Conservation (phyloP, 2,888 invertebrate genomes). For the Keiferia lycopersicella region DNA sequence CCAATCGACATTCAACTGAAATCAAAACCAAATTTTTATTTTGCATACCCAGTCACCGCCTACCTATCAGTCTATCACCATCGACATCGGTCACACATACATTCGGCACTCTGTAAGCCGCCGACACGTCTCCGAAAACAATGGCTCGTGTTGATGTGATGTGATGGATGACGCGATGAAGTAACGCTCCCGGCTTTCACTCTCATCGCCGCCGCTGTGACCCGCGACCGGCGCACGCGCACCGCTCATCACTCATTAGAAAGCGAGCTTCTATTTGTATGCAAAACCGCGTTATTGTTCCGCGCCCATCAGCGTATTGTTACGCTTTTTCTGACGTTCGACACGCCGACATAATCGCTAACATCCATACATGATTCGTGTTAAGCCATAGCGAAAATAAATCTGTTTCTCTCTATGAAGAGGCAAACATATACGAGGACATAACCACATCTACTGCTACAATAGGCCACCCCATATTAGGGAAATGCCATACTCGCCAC, state of each 20-base stretch:
- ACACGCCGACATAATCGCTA: slow-evolving; percentile 8
- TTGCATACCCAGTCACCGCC: too few relatives aligned
- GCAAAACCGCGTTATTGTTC: slow-evolving; percentile 50
- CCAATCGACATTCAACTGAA: too few relatives aligned
- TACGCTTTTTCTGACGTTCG: slow-evolving; percentile 44
- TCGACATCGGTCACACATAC: too few relatives aligned
- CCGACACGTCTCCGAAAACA: slow-evolving; percentile 5
- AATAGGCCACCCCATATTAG: too few relatives aligned
- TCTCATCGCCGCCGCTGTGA: slow-evolving; percentile 50
- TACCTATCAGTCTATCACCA: background rate
- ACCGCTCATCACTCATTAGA: slow-evolving; percentile 51
- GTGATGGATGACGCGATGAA: slow-evolving; percentile 34
- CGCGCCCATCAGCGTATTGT: slow-evolving; percentile 44
- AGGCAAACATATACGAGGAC: too few relatives aligned
- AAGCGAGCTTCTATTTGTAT: slow-evolving; percentile 68
- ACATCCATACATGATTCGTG: background rate
- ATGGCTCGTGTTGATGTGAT: slow-evolving; percentile 2
- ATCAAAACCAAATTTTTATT: too few relatives aligned
- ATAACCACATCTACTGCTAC: too few relatives aligned
- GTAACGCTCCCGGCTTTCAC: slow-evolving; percentile 60
- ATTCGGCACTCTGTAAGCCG: background rate
- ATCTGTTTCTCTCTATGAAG: background rate
- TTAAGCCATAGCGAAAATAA: background rate
- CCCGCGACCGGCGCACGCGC: slow-evolving; percentile 28
- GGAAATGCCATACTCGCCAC: too few relatives aligned